Percentiles rank a stretch among this genome's conserved stretches.
Evolutionary conservation across 2,888 invertebrate species (phyloP).

Genomic region (Acanthococcus lagerstroemiae): DNA sequence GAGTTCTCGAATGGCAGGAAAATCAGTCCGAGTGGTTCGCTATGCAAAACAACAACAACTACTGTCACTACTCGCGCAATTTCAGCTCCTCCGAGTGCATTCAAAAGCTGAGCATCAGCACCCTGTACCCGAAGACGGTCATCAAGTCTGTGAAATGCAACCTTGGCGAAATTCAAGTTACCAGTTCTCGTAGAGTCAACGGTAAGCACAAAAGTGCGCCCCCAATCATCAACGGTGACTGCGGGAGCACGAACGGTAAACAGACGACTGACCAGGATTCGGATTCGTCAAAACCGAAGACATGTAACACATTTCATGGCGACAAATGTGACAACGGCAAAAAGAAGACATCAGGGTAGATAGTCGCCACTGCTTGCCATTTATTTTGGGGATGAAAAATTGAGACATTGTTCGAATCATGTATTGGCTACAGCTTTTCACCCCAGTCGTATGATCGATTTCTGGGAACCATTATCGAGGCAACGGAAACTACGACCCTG

Average conservation of each 20-base stretch:
- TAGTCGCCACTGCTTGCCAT: too few relatives aligned
- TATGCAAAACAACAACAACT: constrained; percentile 44
- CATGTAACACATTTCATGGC: too few relatives aligned
- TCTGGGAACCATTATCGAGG: too few relatives aligned
- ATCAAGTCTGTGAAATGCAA: constrained; percentile 5
- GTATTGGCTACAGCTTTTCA: too few relatives aligned
- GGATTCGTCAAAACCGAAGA: too few relatives aligned
- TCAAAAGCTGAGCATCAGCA: background rate
- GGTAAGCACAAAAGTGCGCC: constrained; percentile 10
- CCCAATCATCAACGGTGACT: background rate
- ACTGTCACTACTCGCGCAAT: constrained; percentile 22
- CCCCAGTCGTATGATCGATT: too few relatives aligned
- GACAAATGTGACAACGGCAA: background rate
- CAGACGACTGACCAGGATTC: too few relatives aligned
- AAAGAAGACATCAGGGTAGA: background rate
- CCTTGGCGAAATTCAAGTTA: background rate
- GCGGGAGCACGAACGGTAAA: too few relatives aligned
- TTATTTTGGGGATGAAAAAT: too few relatives aligned
- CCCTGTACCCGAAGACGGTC: background rate
- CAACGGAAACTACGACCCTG: too few relatives aligned
- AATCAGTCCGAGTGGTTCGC: constrained; percentile 41
- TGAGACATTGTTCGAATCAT: too few relatives aligned
- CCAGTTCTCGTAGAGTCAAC: background rate
- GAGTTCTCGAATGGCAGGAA: constrained; percentile 83
- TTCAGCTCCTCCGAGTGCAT: constrained; percentile 7